A percentile compares a stretch with the other conserved stretches of the same genome.
These are phyloP conservation scores for Galemys pyrenaicus DNA, from an alignment of 2,113 vertebrate species.

Conservation along the genomic window DNA sequence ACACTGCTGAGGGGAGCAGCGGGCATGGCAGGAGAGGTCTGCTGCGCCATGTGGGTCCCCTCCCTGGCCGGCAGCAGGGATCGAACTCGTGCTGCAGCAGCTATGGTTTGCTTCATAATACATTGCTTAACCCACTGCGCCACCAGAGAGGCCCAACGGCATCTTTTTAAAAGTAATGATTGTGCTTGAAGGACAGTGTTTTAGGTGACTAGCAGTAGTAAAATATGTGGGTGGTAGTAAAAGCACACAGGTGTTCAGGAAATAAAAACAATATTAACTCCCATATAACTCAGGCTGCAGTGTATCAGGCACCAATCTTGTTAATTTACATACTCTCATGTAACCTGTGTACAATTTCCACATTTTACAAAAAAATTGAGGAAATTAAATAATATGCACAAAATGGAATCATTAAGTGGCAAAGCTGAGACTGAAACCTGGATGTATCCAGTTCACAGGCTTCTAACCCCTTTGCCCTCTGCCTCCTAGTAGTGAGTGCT, in stretches of 20 bases:
- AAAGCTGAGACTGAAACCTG: slow-evolving; percentile 1
- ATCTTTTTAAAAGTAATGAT: not conserved
- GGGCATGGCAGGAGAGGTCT: no score
- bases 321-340: not conserved
- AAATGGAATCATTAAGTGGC: not conserved
- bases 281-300: not conserved
- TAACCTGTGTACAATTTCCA: not conserved
- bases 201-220: not conserved
- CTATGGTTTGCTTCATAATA: no score
- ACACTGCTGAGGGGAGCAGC: no score
- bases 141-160: no score
- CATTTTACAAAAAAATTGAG: not conserved
- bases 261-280: not conserved
- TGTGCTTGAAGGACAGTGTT: not conserved
- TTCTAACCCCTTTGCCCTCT: not conserved
- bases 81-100: no score
- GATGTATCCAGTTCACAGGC: not conserved
- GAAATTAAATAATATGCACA: not conserved
- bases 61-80: no score
- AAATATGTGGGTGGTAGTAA: not conserved
- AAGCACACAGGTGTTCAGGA: not conserved
- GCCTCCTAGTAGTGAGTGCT: not conserved
- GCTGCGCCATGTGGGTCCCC: no score
- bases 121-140: no score
- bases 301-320: not conserved